phyloP scores from a whole-genome alignment of 2,113 vertebrate genomes.

The Hemibagrus wyckioides region DNA sequence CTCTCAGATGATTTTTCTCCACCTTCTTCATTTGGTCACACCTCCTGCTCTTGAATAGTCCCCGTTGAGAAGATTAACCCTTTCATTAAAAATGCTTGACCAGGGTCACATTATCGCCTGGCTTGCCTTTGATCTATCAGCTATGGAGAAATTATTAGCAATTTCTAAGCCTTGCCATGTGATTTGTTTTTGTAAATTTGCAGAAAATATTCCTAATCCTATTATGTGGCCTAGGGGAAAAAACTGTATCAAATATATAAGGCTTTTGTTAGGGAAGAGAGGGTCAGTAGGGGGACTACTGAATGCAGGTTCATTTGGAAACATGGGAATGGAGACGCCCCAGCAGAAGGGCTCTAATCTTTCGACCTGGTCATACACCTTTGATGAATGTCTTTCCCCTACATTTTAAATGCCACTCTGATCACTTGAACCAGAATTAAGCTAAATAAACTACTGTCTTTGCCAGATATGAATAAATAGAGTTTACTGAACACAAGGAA shows the following conservation, averaged over 20 bases:
- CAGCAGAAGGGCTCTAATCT: constrained; percentile 87
- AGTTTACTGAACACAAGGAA: constrained; percentile 81
- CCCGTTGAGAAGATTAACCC: constrained; percentile 99
- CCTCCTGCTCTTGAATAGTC: constrained; percentile 95
- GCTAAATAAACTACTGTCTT: constrained; percentile 79
- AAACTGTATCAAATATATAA: constrained; percentile 94
- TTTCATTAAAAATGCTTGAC: constrained; percentile 97
- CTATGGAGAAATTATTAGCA: constrained; percentile 98
- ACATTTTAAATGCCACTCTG: constrained; percentile 80
- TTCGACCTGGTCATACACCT: constrained; percentile 77
- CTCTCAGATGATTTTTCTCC: constrained; percentile 81
- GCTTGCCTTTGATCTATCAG: constrained; percentile 96
- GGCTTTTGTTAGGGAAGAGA: constrained; percentile 89
- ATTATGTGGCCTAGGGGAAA: constrained; percentile 86
- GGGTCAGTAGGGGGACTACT: constrained; percentile 82
- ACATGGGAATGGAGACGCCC: constrained; percentile 90
- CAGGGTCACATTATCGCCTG: constrained; percentile 92
- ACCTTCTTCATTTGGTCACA: constrained; percentile 99
- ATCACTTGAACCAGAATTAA: constrained; percentile 79
- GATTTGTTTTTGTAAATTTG: constrained; percentile 99
- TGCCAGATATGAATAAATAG: constrained; percentile 77
- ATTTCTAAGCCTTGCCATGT: constrained; percentile 98
- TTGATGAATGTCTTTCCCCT: constrained; percentile 85
- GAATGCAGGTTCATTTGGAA: constrained; percentile 83
- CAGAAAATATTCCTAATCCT: constrained; percentile 99